phyloP scores from a whole-genome alignment of 2,113 vertebrate species.

The Chrysemys picta region DNA sequence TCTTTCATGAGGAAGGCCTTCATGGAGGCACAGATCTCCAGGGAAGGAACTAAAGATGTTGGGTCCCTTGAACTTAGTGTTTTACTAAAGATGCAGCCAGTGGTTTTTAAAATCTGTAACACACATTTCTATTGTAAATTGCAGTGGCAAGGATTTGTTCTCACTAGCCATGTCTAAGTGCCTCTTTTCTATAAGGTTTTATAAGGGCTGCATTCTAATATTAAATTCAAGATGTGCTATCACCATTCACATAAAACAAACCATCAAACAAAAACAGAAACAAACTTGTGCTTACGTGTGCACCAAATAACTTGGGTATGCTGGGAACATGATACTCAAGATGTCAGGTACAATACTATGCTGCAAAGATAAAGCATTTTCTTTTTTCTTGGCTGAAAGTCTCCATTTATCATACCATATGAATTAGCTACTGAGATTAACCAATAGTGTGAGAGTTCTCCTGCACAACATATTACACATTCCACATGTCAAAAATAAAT shows the following conservation, averaged over 20 bases:
- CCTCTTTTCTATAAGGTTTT: neutral
- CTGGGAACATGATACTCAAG: neutral
- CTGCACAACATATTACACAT: neutral
- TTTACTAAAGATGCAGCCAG: constrained; percentile 17
- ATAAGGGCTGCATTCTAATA: neutral
- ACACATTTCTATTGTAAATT: neutral
- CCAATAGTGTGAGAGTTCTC: neutral
- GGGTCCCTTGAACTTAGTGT: neutral
- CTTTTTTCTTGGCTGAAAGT: neutral
- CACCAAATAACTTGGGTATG: neutral
- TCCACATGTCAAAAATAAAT: constrained; percentile 23
- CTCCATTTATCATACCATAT: constrained; percentile 24
- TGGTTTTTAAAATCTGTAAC: neutral
- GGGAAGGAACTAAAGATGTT: constrained; percentile 1
- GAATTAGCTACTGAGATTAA: neutral
- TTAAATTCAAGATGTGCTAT: neutral
- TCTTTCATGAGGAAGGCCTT: constrained; percentile 8
- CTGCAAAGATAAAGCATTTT: neutral
- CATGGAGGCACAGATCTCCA: neutral
- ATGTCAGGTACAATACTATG: neutral
- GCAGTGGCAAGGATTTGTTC: neutral
- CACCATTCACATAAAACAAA: neutral
- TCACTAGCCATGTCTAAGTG: neutral
- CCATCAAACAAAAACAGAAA: fast-evolving
- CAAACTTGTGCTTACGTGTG: neutral